These are phyloP conservation scores for Chrysolina americana DNA, from an alignment of 2,888 invertebrate genomes.

Conservation along the genomic window DNA sequence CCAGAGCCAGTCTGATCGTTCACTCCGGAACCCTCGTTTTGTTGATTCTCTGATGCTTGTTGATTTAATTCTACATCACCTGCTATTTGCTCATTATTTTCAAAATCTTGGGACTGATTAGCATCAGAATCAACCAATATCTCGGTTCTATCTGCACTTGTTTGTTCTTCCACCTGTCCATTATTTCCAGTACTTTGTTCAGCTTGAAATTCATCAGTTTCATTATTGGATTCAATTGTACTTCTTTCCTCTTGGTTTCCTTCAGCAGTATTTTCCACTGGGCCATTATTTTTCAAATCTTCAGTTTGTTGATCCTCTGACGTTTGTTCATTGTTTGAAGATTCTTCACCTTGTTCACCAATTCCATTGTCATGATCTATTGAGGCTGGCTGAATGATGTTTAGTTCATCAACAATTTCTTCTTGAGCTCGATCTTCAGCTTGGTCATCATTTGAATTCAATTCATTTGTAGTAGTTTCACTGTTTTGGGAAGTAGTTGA, in stretches of 20 bases:
- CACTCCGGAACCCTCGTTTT: not conserved
- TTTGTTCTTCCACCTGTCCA: not conserved
- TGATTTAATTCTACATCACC: not conserved
- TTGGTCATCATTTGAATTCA: too few species aligned
- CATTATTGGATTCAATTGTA: not conserved
- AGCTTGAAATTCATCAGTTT: not conserved
- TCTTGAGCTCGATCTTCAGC: too few species aligned
- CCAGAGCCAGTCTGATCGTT: not conserved
- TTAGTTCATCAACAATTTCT: too few species aligned
- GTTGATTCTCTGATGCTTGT: not conserved
- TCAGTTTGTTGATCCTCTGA: not conserved
- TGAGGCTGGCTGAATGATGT: too few species aligned
- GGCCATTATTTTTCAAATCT: not conserved
- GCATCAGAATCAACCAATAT: not conserved
- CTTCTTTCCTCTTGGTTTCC: not conserved
- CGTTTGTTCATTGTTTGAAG: too few species aligned
- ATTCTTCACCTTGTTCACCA: too few species aligned
- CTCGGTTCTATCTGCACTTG: not conserved
- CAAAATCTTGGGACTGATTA: not conserved
- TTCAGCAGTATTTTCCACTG: too few species aligned
- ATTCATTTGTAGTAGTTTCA: too few species aligned
- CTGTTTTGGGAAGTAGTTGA: too few species aligned
- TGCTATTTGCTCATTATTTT: not conserved
- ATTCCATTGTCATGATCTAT: too few species aligned
- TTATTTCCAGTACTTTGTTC: not conserved